These are phyloP conservation scores for Clarias macrocephalus DNA, from an alignment of 2,113 vertebrate species.

Conservation along the genomic window DNA sequence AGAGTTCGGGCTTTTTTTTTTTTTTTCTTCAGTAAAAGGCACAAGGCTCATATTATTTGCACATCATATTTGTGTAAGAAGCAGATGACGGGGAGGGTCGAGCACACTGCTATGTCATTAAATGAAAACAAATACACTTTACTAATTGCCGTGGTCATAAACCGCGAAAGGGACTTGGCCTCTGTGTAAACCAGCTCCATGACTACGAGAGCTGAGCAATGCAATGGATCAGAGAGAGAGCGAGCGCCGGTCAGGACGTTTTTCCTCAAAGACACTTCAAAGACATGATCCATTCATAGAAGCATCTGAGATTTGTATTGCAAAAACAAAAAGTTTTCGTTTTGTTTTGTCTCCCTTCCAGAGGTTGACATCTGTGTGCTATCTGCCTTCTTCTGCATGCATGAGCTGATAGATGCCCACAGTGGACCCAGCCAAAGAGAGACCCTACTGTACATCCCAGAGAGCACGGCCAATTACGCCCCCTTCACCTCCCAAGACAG, in stretches of 20 bases:
- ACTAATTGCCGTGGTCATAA: slow-evolving; percentile 39
- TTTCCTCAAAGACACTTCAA: too few species aligned
- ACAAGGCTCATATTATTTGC: slow-evolving; percentile 36
- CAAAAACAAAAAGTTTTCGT: background rate
- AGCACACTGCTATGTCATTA: slow-evolving; percentile 28
- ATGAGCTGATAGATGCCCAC: background rate
- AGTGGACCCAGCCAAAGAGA: too few species aligned
- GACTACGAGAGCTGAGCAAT: slow-evolving; percentile 41
- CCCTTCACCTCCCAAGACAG: background rate
- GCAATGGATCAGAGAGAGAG: background rate
- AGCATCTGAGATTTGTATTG: background rate
- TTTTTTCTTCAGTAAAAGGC: slow-evolving; percentile 1
- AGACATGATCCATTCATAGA: background rate
- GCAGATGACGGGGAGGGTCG: background rate
- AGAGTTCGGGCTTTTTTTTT: background rate
- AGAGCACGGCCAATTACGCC: background rate
- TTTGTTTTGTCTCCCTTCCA: background rate
- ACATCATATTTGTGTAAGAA: slow-evolving; percentile 35
- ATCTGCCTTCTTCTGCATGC: background rate
- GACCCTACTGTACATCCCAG: background rate
- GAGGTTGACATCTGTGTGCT: background rate
- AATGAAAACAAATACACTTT: slow-evolving; percentile 24
- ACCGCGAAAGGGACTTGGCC: slow-evolving; percentile 9
- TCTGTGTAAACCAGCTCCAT: slow-evolving; percentile 43
- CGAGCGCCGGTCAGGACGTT: background rate